Conservation (phyloP, 2,888 invertebrate genomes). For the Anoplius nigerrimus region DNA sequence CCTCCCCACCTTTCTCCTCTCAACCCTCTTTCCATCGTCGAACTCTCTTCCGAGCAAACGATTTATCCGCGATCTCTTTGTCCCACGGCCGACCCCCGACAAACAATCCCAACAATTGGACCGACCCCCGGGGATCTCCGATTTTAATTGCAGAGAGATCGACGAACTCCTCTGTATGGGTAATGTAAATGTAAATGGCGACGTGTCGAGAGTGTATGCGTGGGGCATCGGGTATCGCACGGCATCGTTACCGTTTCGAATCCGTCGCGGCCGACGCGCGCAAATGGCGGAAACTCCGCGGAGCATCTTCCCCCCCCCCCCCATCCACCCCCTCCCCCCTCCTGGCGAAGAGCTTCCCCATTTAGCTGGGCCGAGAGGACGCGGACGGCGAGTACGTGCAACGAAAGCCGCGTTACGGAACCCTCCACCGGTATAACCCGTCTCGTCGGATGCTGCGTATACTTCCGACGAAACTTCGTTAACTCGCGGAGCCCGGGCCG, state of each 20-base stretch:
- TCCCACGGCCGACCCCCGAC: slow-evolving; percentile 2
- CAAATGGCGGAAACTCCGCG: slow-evolving; percentile 5
- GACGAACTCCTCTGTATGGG: slow-evolving; percentile 5
- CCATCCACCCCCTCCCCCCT: no score
- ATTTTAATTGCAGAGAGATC: slow-evolving; percentile 30
- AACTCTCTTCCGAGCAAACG: background rate
- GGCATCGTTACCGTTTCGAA: slow-evolving; percentile 1
- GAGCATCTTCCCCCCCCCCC: no score
- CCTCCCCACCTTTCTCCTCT: slow-evolving; percentile 17
- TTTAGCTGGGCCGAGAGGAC: slow-evolving; percentile 7
- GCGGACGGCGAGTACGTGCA: no score
- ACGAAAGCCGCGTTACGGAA: no score
- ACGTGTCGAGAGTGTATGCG: background rate
- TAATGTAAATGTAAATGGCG: slow-evolving; percentile 23
- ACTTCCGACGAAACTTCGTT: slow-evolving; percentile 31
- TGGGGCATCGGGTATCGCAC: no score
- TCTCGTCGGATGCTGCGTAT: slow-evolving; percentile 15
- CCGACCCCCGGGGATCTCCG: slow-evolving; percentile 10
- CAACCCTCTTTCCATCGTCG: slow-evolving; percentile 13
- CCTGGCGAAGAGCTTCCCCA: no score
- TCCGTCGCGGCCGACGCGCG: slow-evolving; percentile 12
- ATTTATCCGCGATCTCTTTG: no score
- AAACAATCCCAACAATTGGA: slow-evolving; percentile 18
- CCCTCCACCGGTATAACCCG: no score
- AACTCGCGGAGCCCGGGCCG: slow-evolving; percentile 15